phyloP scores from a whole-genome alignment of 2,888 invertebrate species.

The Himalopsyche kuldschensis region DNA sequence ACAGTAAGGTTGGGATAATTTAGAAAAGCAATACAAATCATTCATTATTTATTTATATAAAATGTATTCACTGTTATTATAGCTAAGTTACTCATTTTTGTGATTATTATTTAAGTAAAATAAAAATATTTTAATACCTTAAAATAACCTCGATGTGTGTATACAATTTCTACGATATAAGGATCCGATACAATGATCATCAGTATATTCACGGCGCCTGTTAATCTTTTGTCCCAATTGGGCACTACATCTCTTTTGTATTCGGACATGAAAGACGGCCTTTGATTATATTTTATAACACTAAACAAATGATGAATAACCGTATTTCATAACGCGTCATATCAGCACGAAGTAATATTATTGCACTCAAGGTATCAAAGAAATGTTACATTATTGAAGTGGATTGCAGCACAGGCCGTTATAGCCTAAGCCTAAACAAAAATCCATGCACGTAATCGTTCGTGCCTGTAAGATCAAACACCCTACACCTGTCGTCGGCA shows the following conservation, averaged over 20 bases:
- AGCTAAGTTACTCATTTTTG: too few relatives aligned
- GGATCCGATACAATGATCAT: background rate
- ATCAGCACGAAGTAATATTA: background rate
- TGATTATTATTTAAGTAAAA: too few relatives aligned
- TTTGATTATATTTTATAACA: background rate
- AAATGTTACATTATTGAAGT: background rate
- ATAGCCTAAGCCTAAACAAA: background rate
- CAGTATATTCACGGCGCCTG: background rate
- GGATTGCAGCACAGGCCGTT: background rate
- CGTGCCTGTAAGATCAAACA: constrained; percentile 9
- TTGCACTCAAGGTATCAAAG: background rate
- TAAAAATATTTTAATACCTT: too few relatives aligned
- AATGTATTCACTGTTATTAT: too few relatives aligned
- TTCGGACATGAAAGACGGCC: background rate
- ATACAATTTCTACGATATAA: background rate
- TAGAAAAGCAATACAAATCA: too few relatives aligned
- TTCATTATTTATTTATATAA: too few relatives aligned
- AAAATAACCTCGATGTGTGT: background rate
- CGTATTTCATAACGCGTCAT: background rate
- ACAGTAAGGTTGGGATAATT: too few relatives aligned
- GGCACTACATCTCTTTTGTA: background rate
- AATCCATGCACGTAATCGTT: constrained; percentile 5
- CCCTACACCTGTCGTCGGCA: constrained; percentile 24
- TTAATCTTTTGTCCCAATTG: background rate
- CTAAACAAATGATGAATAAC: background rate